Evolutionary conservation across 2,113 vertebrate species (phyloP).

Genomic region (Lampris megalopsis): DNA sequence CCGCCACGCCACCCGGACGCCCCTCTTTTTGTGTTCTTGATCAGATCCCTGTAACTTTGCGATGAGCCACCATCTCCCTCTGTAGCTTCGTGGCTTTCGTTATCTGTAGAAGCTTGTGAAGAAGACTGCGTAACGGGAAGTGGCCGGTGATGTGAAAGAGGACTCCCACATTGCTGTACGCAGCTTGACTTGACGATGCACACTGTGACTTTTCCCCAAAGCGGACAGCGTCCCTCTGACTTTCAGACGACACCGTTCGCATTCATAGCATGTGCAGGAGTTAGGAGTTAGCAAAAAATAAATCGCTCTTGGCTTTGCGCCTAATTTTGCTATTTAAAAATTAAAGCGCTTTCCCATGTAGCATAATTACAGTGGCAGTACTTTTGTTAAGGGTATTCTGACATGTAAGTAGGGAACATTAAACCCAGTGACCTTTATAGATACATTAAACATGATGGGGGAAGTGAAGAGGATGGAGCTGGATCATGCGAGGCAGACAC

Average conservation of each 20-base stretch:
- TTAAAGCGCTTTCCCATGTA: too few species aligned
- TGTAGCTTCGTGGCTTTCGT: constrained; percentile 2
- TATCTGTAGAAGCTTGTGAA: neutral
- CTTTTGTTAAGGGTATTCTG: neutral
- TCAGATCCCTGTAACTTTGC: neutral
- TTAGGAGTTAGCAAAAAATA: neutral
- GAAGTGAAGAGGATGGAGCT: neutral
- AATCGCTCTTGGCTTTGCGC: neutral
- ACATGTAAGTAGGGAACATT: neutral
- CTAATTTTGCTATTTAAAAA: neutral
- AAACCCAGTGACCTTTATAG: neutral
- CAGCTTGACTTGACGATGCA: too few species aligned
- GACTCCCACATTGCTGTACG: too few species aligned
- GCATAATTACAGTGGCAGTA: neutral
- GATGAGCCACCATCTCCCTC: constrained; percentile 49
- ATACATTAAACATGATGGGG: neutral
- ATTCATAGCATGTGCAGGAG: too few species aligned
- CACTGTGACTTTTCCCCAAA: too few species aligned
- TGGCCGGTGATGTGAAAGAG: constrained; percentile 17
- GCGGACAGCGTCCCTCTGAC: too few species aligned
- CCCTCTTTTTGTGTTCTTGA: neutral
- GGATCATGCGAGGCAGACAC: neutral
- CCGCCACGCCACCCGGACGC: too few species aligned
- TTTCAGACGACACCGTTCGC: too few species aligned
- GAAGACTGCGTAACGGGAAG: constrained; percentile 57